Percentiles rank a stretch among this genome's conserved stretches.
Evolutionary conservation across 2,797 vertebrate species (phyloP).

Genomic region (Malurus leucopterus): DNA sequence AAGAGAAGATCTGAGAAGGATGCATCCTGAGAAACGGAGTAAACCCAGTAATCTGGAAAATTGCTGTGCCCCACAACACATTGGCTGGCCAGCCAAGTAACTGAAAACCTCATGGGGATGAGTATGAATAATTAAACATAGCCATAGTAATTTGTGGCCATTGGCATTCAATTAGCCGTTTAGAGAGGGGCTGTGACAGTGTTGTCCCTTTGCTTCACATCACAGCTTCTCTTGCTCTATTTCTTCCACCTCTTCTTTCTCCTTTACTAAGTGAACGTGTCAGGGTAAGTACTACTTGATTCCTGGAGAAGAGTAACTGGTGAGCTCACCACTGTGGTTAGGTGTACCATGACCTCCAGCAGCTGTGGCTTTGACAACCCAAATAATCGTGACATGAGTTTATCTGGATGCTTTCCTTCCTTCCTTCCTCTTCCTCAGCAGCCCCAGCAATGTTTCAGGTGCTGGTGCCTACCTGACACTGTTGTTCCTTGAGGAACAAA

Average conservation of each 20-base stretch:
- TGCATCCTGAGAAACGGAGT: not conserved
- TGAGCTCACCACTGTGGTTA: not conserved
- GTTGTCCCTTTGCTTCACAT: not conserved
- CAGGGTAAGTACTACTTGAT: not conserved
- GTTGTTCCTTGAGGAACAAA: not conserved
- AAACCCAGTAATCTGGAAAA: not conserved
- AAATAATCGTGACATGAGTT: accelerated
- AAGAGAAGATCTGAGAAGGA: not conserved
- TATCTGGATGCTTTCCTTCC: not conserved
- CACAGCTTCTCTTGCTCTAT: not conserved
- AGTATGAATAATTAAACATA: not conserved
- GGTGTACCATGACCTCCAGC: not conserved
- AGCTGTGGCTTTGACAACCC: not conserved
- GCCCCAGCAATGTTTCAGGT: not conserved
- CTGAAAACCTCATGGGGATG: not conserved
- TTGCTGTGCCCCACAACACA: not conserved
- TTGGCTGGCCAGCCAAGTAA: not conserved
- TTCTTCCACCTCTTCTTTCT: not conserved
- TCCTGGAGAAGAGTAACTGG: not conserved
- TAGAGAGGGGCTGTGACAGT: not conserved
- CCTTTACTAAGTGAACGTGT: not conserved
- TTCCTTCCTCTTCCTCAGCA: not conserved
- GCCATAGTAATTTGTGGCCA: not conserved
- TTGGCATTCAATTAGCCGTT: not conserved
- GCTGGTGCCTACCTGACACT: not conserved